Base-by-base conservation (phyloP, 2,113 vertebrate genomes). In the Anolis sagrei region DNA sequence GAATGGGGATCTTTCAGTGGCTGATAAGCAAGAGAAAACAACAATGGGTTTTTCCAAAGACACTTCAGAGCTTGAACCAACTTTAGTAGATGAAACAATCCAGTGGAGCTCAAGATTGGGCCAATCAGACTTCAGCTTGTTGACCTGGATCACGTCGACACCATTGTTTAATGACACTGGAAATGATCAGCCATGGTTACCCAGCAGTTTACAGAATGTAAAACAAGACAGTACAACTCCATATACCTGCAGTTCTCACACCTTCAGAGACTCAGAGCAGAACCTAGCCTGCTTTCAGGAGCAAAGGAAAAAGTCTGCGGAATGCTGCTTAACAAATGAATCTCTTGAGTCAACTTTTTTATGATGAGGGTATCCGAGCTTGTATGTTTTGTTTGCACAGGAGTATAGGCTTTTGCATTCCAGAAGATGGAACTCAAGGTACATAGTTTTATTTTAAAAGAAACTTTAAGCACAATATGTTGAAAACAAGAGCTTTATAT, bases 301-400 rank as follows among this genome's bases (percentile, higher is more conserved):
- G 72, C 90, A 74, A 88, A 89, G 11, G 0, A 44, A 84, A 90
- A 90, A 89, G 82, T 79, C 51, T 4, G 39, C 88, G 44, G 18
- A 62, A 32, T 91, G 89, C 77, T 48, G 44, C 32, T 84, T 87
- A 32, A 91, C 83, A 89, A 89, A 90, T 74, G 95, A 93, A 81
- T 87, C 88, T 88, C 95, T 95, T 0, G 89, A 96, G 93, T 95
- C 95, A 84, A 93, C 94, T 86, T 94, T 96, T 93, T 94, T 96
- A 93, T 98, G 94, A 97, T 70, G 29, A 91, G 90, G 90, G 78
- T 90, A 89, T 87, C 92, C 1, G 91, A 90, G 93, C 86, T 87
- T 92, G 94, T 95, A 95, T 95, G 94, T 96, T 95, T 93, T 94
- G 95, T 98, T 98, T 98, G 97, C 97, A 98, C 97, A 97, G 92